Conservation (phyloP, 2,797 vertebrate species). For the Falco concolor region DNA sequence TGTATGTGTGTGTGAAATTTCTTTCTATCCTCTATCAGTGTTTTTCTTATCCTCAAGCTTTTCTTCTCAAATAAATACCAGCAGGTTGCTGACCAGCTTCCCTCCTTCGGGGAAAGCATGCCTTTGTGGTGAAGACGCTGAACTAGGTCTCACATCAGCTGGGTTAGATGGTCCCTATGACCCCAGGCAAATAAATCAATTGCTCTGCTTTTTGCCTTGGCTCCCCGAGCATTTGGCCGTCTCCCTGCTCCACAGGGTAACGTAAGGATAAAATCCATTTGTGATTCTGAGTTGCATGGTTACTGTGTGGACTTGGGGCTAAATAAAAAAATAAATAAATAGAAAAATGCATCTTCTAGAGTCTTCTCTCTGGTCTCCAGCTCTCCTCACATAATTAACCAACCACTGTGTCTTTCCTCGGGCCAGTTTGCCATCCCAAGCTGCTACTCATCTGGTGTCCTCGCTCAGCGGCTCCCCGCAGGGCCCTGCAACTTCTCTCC, state of each 20-base stretch:
- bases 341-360: not conserved
- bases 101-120: not conserved
- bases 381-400: not conserved
- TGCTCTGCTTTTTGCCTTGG: not conserved
- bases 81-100: not conserved
- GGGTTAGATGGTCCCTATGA: not conserved
- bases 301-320: not conserved
- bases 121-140: not conserved
- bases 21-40: not conserved
- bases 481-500: not conserved
- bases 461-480: not conserved
- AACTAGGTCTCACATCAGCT: not conserved
- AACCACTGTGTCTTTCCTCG: not conserved
- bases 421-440: not conserved
- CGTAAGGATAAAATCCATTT: not conserved
- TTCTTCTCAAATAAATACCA: not conserved
- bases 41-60: not conserved
- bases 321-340: not conserved
- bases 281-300: not conserved
- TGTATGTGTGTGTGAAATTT: not conserved
- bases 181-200: not conserved
- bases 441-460: not conserved
- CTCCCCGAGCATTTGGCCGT: not conserved
- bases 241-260: not conserved
- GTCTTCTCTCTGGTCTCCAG: not conserved